Conservation (phyloP, 2,888 invertebrate genomes). For the Caenorhabditis sp. region DNA sequence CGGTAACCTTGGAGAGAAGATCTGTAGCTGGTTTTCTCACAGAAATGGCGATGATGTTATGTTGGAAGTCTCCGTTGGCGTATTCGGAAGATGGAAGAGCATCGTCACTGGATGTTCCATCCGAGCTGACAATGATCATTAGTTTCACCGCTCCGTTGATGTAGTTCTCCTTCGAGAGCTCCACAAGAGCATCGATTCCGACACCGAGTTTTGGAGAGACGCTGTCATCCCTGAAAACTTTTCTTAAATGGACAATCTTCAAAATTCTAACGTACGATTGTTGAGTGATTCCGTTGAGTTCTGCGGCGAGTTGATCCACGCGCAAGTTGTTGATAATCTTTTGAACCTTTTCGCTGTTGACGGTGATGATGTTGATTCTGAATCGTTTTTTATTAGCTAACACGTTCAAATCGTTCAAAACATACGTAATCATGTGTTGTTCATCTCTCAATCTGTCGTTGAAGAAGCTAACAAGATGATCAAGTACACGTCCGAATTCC, state of each 20-base stretch:
- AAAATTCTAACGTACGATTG: constrained; percentile 31
- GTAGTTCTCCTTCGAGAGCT: constrained; percentile 73
- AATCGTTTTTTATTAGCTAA: neutral
- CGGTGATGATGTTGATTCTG: constrained; percentile 78
- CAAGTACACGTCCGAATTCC: constrained; percentile 74
- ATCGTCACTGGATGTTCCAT: constrained; percentile 78
- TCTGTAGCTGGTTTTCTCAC: constrained; percentile 75
- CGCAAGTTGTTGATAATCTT: constrained; percentile 50
- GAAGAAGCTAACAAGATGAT: constrained; percentile 73
- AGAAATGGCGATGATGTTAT: constrained; percentile 76
- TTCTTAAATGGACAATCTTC: neutral
- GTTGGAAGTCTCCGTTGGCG: constrained; percentile 71
- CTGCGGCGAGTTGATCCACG: constrained; percentile 56
- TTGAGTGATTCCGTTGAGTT: constrained; percentile 44
- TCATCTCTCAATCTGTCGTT: constrained; percentile 72
- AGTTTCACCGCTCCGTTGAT: constrained; percentile 75
- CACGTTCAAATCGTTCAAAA: neutral
- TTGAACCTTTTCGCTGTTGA: constrained; percentile 76
- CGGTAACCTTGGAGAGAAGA: constrained; percentile 72
- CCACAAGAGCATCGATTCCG: constrained; percentile 76
- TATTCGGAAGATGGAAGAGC: constrained; percentile 74
- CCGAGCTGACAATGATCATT: constrained; percentile 76
- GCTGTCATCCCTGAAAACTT: constrained; percentile 71
- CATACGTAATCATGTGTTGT: constrained; percentile 59
- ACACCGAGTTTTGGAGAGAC: constrained; percentile 76